phyloP scores from a whole-genome alignment of 2,797 vertebrate genomes.

The Lerista edwardsae region DNA sequence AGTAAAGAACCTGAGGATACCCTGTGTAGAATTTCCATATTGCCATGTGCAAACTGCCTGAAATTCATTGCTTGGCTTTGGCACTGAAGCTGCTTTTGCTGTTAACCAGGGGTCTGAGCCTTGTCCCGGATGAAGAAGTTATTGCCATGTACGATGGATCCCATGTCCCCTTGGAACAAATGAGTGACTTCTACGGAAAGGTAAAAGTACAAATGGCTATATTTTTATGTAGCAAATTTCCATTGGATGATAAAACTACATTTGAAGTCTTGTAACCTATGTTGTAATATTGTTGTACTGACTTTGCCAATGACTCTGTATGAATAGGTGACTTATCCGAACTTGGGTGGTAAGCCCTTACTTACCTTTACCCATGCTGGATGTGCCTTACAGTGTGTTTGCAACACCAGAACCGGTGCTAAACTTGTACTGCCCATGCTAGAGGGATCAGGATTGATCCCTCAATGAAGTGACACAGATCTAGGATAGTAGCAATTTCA shows the following conservation, averaged over 20 bases:
- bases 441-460: too few species aligned
- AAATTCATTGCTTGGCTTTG: conserved; percentile 22
- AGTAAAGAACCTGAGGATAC: background rate
- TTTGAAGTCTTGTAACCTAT: background rate
- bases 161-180: conserved; percentile 94
- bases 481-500: background rate
- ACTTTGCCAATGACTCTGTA: too few species aligned
- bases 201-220: conserved; percentile 68
- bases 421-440: too few species aligned
- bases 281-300: background rate
- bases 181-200: conserved; percentile 99
- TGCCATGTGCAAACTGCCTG: background rate
- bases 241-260: background rate
- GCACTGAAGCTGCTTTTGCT: conserved; percentile 5
- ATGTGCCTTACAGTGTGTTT: too few species aligned
- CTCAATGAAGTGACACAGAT: too few species aligned
- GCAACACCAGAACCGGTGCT: too few species aligned
- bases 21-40: background rate
- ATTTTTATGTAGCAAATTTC: background rate
- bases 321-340: background rate
- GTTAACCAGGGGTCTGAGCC: conserved; percentile 88
- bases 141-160: conserved; percentile 97
- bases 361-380: too few species aligned
- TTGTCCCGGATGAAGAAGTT: conserved; percentile 93
- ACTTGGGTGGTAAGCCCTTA: too few species aligned